Conservation (phyloP, 2,797 vertebrate species). For the Squalus acanthias region DNA sequence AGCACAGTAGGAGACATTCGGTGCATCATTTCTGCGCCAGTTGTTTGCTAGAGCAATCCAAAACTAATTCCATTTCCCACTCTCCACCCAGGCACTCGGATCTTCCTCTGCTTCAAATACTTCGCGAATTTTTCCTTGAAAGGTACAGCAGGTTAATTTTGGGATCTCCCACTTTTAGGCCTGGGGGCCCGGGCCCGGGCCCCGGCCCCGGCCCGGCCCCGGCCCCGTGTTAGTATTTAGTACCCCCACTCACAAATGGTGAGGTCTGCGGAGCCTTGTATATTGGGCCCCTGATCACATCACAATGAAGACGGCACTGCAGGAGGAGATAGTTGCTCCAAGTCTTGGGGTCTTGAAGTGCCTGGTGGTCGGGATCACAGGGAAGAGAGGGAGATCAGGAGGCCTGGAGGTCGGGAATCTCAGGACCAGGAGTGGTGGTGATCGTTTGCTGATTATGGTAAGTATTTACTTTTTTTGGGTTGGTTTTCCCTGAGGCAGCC, state of each 20-base stretch:
- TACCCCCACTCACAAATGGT: background rate
- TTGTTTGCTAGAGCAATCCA: background rate
- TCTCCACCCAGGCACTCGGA: background rate
- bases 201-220: too few species aligned
- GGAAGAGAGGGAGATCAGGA: background rate
- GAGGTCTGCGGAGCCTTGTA: background rate
- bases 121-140: background rate
- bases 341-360: background rate
- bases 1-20: background rate
- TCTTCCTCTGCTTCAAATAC: background rate
- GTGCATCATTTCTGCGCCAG: background rate
- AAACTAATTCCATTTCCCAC: background rate
- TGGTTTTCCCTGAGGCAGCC: too few species aligned
- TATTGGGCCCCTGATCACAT: background rate
- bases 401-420: background rate
- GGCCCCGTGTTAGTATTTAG: background rate
- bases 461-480: too few species aligned
- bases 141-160: background rate
- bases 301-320: background rate
- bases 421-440: background rate
- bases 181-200: background rate
- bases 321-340: background rate
- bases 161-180: background rate
- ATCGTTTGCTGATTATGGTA: too few species aligned
- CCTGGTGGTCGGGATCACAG: background rate